Conservation (phyloP, 2,113 vertebrate genomes). For the rat (Rattus norvegicus) region GRCr8 NC_086020.1:225317501-225318000, state of each 20-base stretch:
- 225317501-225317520: background rate
- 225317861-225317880: slow-evolving; percentile 1
- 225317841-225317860: background rate
- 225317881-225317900: slow-evolving; percentile 22
- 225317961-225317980: background rate
- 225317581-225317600: slow-evolving; percentile 7
- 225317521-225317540: background rate
- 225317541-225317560: background rate
- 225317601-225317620: background rate
- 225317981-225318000: background rate
- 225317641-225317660: slow-evolving; percentile 3
- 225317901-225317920: slow-evolving; percentile 42
- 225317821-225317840: background rate
- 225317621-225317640: background rate
- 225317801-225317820: background rate
- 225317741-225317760: background rate
- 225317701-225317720: background rate
- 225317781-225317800: slow-evolving; percentile 21
- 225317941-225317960: slow-evolving; percentile 1
- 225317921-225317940: background rate
- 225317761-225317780: slow-evolving; percentile 8
- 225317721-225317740: background rate
- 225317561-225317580: slow-evolving; percentile 34
- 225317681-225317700: background rate
- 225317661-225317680: background rate